Evolutionary conservation across 64 coral and sea anemone genomes (phyloP).

Genomic region (Catalaphyllia jardinei): DNA sequence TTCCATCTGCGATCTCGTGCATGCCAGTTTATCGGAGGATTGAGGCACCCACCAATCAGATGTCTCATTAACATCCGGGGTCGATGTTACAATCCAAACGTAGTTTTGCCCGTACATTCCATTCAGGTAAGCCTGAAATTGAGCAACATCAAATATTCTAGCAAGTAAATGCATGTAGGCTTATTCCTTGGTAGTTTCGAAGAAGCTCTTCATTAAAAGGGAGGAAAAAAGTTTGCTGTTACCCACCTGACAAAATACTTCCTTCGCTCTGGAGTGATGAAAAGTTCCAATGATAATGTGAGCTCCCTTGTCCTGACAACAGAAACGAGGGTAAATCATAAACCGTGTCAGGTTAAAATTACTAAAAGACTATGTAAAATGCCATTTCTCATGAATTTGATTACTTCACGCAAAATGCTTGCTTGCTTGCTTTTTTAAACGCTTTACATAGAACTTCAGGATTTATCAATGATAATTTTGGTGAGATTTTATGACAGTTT

Average conservation of each 20-base stretch:
- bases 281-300: constrained; percentile 35
- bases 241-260: constrained; percentile 41
- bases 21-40: not conserved
- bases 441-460: too few species aligned
- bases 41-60: constrained; percentile 47
- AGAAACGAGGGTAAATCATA: not conserved
- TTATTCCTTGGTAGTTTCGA: not conserved
- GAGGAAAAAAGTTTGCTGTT: too few species aligned
- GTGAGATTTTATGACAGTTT: too few species aligned
- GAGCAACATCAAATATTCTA: not conserved
- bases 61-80: constrained; percentile 23
- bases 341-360: too few species aligned
- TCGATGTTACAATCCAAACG: constrained; percentile 32
- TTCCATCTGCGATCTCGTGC: constrained; percentile 28
- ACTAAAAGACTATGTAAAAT: too few species aligned
- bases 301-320: constrained; percentile 29
- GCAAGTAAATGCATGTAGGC: not conserved
- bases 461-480: too few species aligned
- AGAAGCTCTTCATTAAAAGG: too few species aligned
- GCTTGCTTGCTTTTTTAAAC: too few species aligned
- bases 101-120: constrained; percentile 26
- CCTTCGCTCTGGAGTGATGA: constrained; percentile 32
- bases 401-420: too few species aligned
- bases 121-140: constrained; percentile 34
- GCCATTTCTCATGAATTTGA: too few species aligned